These are phyloP conservation scores for Ochropacha duplaris DNA, from an alignment of 2,888 invertebrate species.

Conservation along the genomic window DNA sequence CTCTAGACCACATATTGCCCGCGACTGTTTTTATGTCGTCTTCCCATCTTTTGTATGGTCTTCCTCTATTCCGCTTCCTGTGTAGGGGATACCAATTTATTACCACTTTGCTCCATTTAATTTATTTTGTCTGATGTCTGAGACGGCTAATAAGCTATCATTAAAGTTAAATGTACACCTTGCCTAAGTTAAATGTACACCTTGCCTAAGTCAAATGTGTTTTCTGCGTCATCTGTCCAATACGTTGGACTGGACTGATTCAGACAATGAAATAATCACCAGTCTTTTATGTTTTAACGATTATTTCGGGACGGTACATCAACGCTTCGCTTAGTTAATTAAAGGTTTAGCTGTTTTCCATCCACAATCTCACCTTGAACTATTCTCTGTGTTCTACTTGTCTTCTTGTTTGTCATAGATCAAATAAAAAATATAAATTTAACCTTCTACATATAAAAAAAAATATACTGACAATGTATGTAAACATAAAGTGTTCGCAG, in stretches of 20 bases:
- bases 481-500: no score
- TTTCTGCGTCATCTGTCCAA: constrained; percentile 13
- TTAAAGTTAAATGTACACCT: constrained; percentile 5
- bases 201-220: constrained; percentile 9
- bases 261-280: constrained; percentile 45
- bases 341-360: constrained; percentile 40
- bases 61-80: no score
- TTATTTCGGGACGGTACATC: constrained; percentile 39
- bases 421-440: no score
- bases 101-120: no score
- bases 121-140: no score
- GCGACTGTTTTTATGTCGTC: no score
- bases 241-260: constrained; percentile 13
- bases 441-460: no score
- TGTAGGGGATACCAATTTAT: no score
- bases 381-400: constrained; percentile 37
- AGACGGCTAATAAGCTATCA: no score
- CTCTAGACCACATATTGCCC: no score
- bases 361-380: constrained; percentile 39
- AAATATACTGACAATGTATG: no score
- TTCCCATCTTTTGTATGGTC: no score
- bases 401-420: constrained; percentile 33
- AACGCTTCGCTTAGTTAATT: constrained; percentile 1
- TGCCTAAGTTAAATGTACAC: constrained; percentile 10
- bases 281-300: constrained; percentile 32